phyloP scores from a whole-genome alignment of 2,888 invertebrate genomes.

The Philereme vetulata region DNA sequence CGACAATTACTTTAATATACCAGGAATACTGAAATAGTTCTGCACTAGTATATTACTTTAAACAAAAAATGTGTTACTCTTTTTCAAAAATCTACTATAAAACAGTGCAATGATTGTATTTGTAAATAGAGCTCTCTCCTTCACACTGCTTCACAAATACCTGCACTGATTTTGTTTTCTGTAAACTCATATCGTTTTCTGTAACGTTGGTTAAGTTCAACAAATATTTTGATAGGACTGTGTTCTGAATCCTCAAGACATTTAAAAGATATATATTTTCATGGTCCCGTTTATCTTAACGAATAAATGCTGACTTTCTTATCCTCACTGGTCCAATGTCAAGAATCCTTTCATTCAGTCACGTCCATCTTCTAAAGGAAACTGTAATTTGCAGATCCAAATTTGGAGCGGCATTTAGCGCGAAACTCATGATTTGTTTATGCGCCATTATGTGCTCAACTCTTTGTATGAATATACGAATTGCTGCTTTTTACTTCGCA shows the following conservation, averaged over 20 bases:
- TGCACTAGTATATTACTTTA: background rate
- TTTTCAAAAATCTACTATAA: background rate
- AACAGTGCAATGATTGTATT: constrained; percentile 3
- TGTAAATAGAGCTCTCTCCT: constrained; percentile 9
- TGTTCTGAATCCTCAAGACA: too few relatives aligned
- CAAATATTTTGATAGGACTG: constrained; percentile 32
- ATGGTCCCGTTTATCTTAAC: constrained; percentile 25
- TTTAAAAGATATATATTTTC: background rate
- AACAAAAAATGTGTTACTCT: background rate
- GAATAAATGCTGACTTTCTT: constrained; percentile 27
- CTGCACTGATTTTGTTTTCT: constrained; percentile 18
- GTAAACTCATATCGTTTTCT: constrained; percentile 18
- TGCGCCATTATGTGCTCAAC: constrained; percentile 27
- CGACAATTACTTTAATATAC: background rate
- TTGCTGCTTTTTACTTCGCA: constrained; percentile 24
- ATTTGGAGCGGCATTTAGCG: constrained; percentile 30
- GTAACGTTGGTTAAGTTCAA: constrained; percentile 13
- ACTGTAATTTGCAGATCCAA: constrained; percentile 31
- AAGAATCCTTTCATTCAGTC: constrained; percentile 41
- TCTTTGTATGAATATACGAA: constrained; percentile 29
- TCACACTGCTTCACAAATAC: constrained; percentile 17
- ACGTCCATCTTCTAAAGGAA: constrained; percentile 36
- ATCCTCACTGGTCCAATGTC: constrained; percentile 19
- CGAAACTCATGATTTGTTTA: constrained; percentile 30
- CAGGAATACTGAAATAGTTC: background rate